Percentiles rank a stretch among this genome's conserved stretches.
Evolutionary conservation across 1,140 invertebrate genomes (phyloP).

Genomic region (Arctopsyche grandis): DNA sequence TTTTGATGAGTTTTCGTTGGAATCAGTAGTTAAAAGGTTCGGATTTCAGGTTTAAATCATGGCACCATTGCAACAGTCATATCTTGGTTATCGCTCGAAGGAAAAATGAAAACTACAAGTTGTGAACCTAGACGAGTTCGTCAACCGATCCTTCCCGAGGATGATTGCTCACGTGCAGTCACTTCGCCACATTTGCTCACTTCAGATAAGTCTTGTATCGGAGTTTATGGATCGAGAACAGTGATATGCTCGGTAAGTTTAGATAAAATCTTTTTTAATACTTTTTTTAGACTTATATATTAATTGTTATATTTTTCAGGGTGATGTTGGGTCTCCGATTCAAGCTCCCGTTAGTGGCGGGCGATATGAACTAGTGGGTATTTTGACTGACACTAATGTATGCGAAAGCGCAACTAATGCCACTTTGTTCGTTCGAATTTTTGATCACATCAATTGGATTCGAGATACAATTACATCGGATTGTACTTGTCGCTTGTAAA

Average conservation of each 20-base stretch:
- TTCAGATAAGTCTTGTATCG: conserved; percentile 64
- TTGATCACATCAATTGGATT: conserved; percentile 72
- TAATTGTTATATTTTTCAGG: conserved; percentile 56
- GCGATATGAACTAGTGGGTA: conserved; percentile 65
- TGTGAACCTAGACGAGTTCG: conserved; percentile 65
- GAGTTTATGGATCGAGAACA: conserved; percentile 60
- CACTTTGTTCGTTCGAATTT: conserved; percentile 72
- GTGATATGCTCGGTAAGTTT: conserved; percentile 59
- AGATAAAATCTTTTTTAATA: not conserved
- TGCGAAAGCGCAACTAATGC: conserved; percentile 60
- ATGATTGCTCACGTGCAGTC: conserved; percentile 59
- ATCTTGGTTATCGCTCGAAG: conserved; percentile 63
- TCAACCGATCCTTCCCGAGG: conserved; percentile 62
- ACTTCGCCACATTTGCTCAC: conserved; percentile 28
- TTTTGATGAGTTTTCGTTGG: not conserved
- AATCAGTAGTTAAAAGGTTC: too few species aligned
- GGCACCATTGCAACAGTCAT: conserved; percentile 68
- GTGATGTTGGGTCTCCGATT: conserved; percentile 64
- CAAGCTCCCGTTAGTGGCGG: conserved; percentile 61
- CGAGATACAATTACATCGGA: conserved; percentile 67
- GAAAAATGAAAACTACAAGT: not conserved
- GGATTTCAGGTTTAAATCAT: not conserved
- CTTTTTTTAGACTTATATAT: not conserved
- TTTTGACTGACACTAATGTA: conserved; percentile 62
- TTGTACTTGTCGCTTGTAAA: conserved; percentile 63